These are phyloP conservation scores for Mactromeris polynyma DNA, from an alignment of 2,888 invertebrate genomes.

Conservation along the genomic window DNA sequence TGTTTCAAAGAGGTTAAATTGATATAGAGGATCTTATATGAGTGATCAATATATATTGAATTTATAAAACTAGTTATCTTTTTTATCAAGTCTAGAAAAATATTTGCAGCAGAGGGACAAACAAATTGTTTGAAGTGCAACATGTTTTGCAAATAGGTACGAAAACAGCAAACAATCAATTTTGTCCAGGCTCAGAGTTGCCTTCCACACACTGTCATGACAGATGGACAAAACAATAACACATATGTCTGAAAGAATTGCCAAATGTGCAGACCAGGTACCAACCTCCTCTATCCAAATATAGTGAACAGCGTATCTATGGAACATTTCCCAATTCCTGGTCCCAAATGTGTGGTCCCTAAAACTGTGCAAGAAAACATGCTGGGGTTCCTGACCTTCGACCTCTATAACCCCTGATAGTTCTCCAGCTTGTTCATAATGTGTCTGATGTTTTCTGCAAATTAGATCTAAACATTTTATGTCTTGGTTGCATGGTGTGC, in stretches of 20 bases:
- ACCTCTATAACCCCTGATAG: constrained; percentile 78
- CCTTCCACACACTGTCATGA: no score
- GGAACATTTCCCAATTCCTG: constrained; percentile 82
- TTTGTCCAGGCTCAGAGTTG: no score
- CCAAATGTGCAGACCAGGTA: background rate
- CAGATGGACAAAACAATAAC: no score
- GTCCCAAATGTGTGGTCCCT: constrained; percentile 84
- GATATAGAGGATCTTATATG: no score
- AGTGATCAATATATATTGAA: no score
- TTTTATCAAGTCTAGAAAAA: no score
- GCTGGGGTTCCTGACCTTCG: constrained; percentile 77
- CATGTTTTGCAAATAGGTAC: no score
- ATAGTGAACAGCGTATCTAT: constrained; percentile 83
- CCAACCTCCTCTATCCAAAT: constrained; percentile 81
- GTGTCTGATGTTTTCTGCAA: constrained; percentile 83
- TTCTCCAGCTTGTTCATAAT: constrained; percentile 86
- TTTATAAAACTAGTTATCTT: no score
- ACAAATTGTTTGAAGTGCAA: no score
- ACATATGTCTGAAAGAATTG: background rate
- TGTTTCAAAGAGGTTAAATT: no score
- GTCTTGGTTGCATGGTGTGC: background rate
- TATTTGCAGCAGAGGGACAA: no score
- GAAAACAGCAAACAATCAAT: no score
- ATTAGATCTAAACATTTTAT: background rate
- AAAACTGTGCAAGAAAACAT: constrained; percentile 76